Base-by-base conservation (phyloP, 2,888 invertebrate species). In the Rhagium mordax region DNA sequence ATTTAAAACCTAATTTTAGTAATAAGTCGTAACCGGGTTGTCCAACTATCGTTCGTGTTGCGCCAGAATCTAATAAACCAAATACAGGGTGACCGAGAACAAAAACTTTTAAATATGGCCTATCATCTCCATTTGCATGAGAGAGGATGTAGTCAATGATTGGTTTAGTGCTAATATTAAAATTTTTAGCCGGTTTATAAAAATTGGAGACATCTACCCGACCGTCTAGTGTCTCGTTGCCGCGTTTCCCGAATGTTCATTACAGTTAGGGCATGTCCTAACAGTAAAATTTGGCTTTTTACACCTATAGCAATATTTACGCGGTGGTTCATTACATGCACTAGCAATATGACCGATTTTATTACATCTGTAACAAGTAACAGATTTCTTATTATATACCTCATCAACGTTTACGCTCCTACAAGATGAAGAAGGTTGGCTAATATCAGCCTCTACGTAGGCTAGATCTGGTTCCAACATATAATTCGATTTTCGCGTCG, bases 401-500 rank as follows among this genome's bases (percentile, higher is more conserved):
- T 49, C 61, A 20, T 1, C 15, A 2, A 24, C 60, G 13, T 49
- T 51, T 5, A 20, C 61, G 15, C 5, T 18, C n/a, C n/a, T n/a
- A n/a, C n/a, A n/a, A 61, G 61, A 20, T 18, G 57, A 41, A 24
- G 61, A 49, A 33, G 65, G 20, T 16, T 53, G 8, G 15, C 33
- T 53, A 29, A 53, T 6, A 8, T 53, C 53, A 3, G 65, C 3
- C 1, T 65, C 16, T 8, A 65, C 33, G 60, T 60, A 74, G 8
- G 71, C 65, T 21, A 76, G 64, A 13, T 76, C 71, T 0, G 71
- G n/a, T n/a, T n/a, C n/a, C n/a, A n/a, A n/a, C n/a, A n/a, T n/a
- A n/a, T n/a, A n/a, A n/a, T n/a, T n/a, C 71, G 47, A 59, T 64
- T 62, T 53, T 16, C 70, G 29, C 3, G 27, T 18, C 5, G 62